Evolutionary conservation across 2,888 invertebrate species (phyloP), one percentile per base, ranked within the genome.

Genomic region (Aphidius colemani): DNA sequence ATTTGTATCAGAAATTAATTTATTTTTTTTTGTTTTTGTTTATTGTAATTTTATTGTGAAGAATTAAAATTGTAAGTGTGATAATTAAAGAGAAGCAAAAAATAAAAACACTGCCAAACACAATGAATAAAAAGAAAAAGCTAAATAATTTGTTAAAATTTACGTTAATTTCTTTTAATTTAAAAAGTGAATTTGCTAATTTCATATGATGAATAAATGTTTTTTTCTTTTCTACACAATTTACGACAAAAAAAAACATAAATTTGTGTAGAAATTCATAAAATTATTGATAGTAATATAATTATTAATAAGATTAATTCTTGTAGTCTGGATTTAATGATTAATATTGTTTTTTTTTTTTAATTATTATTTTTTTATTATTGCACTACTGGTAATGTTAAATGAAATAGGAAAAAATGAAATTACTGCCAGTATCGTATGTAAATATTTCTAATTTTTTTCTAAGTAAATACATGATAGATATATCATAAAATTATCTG

Each of bases 341-440:
- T 53, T 6, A 40, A 18, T 18, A 18, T 18, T 18, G 13, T 18
- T 18, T 18, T 18, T 18, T 18, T 18, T 18, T 18, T 18, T 53
- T 10, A 44, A 39, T 11, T 40, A 11, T 61, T 41, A n/a, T 66
- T 64, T 65, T 44, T 56, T 10, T 39, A 50, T 57, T n/a, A 63
- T 44, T 53, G 58, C 43, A 45, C 30, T 30, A 56, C 49, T 43
- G 30, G 7, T 13, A 44, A 41, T 53, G 48, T 48, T 9, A 45
- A 64, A 53, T 8, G 62, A 63, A 56, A 18, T 68, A 69, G 63
- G 64, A 67, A 49, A 53, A 65, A 63, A 69, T 59, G 63, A 67
- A 71, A 67, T 70, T 75, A 79, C 77, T 78, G 79, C 79, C 79
- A 79, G 77, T 79, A 78, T 76, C 75, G 69, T 74, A 68, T 78